Evolutionary conservation across 2,797 vertebrate species (phyloP), one percentile per base, ranked within the genome.

Genomic region (Danio tinwini): DNA sequence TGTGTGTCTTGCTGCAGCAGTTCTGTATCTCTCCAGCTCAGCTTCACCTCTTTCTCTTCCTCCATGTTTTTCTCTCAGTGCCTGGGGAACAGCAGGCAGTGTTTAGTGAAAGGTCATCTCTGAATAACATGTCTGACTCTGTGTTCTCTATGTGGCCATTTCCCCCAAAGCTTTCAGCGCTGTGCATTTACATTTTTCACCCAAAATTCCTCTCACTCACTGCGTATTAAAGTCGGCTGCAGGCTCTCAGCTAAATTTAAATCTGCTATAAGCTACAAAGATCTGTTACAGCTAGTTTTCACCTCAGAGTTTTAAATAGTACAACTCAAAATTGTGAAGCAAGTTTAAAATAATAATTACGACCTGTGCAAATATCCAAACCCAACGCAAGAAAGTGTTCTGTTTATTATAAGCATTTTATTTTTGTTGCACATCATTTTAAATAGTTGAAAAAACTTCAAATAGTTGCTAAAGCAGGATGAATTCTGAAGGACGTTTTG

Each of bases 31-130:
- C 52, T 80, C 62, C 53, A 17, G 7, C 53, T 62, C 61, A 37
- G 19, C n/a, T 21, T 45, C 5, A 12, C 39, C 44, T 39, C 13
- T 59, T 67, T 58, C 19, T 53, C 5, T 50, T 62, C 29, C 40
- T 56, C 21, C 42, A 17, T 74, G 47, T 75, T 40, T 74, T 65
- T 70, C 63, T 69, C 47, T 63, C 9, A 39, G 16, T 58, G 40
- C 71, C 64, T 76, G 65, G 76, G 56, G 56, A 80, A 64, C 61
- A 62, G 76, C 65, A 73, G 72, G 68, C n/a, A 29, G 59, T 74
- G 73, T 63, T 81, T 78, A 68, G 61, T 62, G 42, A 82, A 82
- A 82, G 81, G 81, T 82, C 75, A 80, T 82, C 63, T 63, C 71
- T 75, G 82, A 74, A 74, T 69, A 83, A 70, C 76, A 83, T 63